These are phyloP conservation scores for Ectemnius lituratus DNA, from an alignment of 2,888 invertebrate genomes.

Conservation along the genomic window DNA sequence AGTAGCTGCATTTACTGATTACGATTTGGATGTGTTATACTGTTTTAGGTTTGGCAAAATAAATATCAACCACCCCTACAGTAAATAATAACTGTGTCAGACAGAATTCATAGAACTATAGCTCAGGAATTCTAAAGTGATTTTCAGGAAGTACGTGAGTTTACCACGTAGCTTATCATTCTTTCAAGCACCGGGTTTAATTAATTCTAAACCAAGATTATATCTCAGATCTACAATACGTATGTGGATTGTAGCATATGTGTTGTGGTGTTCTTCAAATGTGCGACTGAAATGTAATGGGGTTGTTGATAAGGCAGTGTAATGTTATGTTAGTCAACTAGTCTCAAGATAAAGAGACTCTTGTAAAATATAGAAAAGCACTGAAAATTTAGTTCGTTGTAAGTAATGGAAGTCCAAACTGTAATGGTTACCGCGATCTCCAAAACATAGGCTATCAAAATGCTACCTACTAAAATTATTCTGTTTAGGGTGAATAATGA, in stretches of 20 bases:
- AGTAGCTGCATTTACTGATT: slow-evolving; percentile 18
- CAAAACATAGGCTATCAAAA: slow-evolving; percentile 38
- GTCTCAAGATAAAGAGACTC: slow-evolving; percentile 41
- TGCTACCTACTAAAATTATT: slow-evolving; percentile 34
- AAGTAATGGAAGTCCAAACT: slow-evolving; percentile 33
- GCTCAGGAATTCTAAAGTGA: slow-evolving; percentile 16
- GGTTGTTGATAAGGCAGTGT: slow-evolving; percentile 63
- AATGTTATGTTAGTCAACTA: slow-evolving; percentile 43
- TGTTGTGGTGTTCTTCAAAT: slow-evolving; percentile 16
- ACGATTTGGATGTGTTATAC: slow-evolving; percentile 1
- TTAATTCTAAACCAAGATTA: slow-evolving; percentile 28
- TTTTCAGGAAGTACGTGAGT: slow-evolving; percentile 14
- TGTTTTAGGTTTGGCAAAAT: slow-evolving; percentile 21
- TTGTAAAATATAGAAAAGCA: slow-evolving; percentile 51
- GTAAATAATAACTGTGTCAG: slow-evolving; percentile 38
- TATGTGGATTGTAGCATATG: slow-evolving; percentile 31
- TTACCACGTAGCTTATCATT: slow-evolving; percentile 17
- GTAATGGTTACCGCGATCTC: slow-evolving; percentile 19
- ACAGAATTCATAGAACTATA: slow-evolving; percentile 24
- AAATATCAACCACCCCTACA: slow-evolving; percentile 39
- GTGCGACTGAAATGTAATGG: slow-evolving; percentile 39
- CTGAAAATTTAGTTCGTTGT: slow-evolving; percentile 54
- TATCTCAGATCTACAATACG: slow-evolving; percentile 31
- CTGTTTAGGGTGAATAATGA: slow-evolving; percentile 75
- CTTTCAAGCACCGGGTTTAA: slow-evolving; percentile 21